These are phyloP conservation scores for Sipha maydis DNA, from an alignment of 2,888 invertebrate species.

Conservation along the genomic window DNA sequence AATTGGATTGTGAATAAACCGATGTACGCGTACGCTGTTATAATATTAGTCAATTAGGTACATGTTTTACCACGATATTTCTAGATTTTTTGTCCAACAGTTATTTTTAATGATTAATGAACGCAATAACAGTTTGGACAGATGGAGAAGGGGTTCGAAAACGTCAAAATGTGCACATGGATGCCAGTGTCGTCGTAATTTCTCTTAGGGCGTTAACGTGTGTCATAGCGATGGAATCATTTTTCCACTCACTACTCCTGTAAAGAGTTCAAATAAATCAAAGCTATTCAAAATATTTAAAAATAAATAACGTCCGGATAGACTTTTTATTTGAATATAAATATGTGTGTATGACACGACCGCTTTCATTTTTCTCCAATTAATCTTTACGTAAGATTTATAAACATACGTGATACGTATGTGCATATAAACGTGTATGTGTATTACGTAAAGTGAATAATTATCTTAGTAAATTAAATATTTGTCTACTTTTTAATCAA, in stretches of 20 bases:
- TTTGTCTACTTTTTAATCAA: not conserved
- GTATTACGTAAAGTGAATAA: not conserved
- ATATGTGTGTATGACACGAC: too few relatives aligned
- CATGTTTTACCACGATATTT: not conserved
- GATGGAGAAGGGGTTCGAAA: not conserved
- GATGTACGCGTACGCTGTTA: not conserved
- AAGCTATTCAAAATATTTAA: slow-evolving; percentile 44
- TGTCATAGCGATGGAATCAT: slow-evolving; percentile 47
- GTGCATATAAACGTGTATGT: not conserved
- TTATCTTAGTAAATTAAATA: not conserved
- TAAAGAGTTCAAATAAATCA: slow-evolving; percentile 33
- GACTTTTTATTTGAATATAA: not conserved
- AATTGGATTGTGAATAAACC: not conserved
- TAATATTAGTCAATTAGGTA: not conserved
- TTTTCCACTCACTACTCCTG: slow-evolving; percentile 55
- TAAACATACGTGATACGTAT: not conserved
- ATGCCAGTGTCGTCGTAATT: slow-evolving; percentile 42
- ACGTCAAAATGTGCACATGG: slow-evolving; percentile 48
- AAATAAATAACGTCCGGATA: slow-evolving; percentile 41
- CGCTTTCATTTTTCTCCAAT: not conserved
- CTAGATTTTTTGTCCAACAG: slow-evolving; percentile 29
- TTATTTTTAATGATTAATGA: slow-evolving; percentile 48
- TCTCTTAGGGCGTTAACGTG: slow-evolving; percentile 52
- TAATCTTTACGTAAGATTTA: not conserved
- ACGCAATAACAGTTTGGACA: slow-evolving; percentile 43